Conservation (phyloP, 2,888 invertebrate genomes). For the Acanthosepion lycidas region DNA sequence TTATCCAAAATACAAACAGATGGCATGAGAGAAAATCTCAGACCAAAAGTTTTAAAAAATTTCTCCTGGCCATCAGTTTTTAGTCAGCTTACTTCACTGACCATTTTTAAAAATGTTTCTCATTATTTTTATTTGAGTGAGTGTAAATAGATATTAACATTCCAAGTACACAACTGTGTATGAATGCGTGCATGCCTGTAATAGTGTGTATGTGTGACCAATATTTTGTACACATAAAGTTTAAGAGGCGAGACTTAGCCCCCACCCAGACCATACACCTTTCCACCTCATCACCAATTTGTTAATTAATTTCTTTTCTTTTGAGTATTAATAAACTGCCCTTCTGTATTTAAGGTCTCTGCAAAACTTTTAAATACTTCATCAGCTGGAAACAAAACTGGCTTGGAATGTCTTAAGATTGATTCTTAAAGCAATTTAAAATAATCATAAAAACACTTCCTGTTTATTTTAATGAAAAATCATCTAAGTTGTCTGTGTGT, state of each 20-base stretch:
- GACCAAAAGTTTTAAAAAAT: background rate
- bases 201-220: background rate
- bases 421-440: background rate
- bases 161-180: background rate
- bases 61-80: background rate
- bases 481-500: background rate
- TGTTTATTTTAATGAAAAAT: background rate
- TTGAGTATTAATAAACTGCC: background rate
- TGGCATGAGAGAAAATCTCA: background rate
- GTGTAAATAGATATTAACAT: constrained; percentile 14
- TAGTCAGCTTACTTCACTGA: constrained; percentile 18
- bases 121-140: background rate
- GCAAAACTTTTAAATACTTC: background rate
- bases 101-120: background rate
- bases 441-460: background rate
- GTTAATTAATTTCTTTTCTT: too few relatives aligned
- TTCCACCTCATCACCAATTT: background rate
- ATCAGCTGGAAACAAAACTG: background rate
- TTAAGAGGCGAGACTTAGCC: background rate
- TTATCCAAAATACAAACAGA: background rate
- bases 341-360: constrained; percentile 33
- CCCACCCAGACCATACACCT: background rate
- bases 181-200: background rate
- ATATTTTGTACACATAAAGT: background rate
- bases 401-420: background rate